phyloP scores from a whole-genome alignment of 2,888 invertebrate genomes.

The Brachyptera putata region DNA sequence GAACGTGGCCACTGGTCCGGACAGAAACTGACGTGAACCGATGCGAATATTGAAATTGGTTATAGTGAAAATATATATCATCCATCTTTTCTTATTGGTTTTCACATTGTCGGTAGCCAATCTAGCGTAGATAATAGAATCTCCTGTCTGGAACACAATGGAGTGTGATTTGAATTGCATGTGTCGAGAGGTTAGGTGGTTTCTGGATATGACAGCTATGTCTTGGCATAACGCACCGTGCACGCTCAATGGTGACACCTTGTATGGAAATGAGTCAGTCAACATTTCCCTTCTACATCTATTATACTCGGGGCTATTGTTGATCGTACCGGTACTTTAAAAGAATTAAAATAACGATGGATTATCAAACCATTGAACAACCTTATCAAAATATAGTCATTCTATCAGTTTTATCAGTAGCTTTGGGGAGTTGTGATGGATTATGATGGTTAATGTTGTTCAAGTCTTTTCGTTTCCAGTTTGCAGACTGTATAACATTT shows the following conservation, averaged over 20 bases:
- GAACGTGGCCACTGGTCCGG: background rate
- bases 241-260: too few species aligned
- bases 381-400: too few species aligned
- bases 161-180: background rate
- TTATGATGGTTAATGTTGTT: too few species aligned
- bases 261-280: too few species aligned
- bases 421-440: too few species aligned
- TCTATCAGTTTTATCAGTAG: too few species aligned
- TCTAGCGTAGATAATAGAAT: constrained; percentile 1
- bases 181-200: constrained; percentile 1
- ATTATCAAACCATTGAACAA: background rate
- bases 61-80: background rate
- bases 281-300: too few species aligned
- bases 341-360: background rate
- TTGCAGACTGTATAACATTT: too few species aligned
- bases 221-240: too few species aligned
- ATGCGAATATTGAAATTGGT: background rate
- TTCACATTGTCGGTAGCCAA: constrained; percentile 1
- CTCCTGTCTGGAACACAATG: background rate
- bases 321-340: too few species aligned
- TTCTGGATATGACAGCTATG: constrained; percentile 3
- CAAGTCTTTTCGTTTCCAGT: too few species aligned
- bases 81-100: constrained; percentile 18
- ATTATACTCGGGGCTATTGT: too few species aligned
- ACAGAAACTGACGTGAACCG: background rate